Evolutionary conservation across 2,888 invertebrate genomes (phyloP), one percentile per base, ranked within the genome.

Genomic region (Calephelis perditalis): DNA sequence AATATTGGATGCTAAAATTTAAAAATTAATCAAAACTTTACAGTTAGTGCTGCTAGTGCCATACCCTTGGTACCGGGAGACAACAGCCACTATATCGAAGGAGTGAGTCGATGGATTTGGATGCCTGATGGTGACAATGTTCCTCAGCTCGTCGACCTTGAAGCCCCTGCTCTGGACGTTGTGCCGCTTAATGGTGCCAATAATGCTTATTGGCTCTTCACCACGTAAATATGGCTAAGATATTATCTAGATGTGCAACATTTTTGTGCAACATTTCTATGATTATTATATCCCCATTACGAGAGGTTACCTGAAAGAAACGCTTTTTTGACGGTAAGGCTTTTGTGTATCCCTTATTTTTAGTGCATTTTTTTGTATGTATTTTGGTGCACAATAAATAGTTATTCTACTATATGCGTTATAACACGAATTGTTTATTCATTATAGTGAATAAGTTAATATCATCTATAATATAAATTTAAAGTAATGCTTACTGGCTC

Each of bases 31-130:
- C 26, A 6, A 12, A 12, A 12, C 7, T 12, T 72, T 72, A 12
- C 65, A 86, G 86, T 81, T 57, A 79, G 81, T 67, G 71, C 76
- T 55, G 72, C 77, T 40, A 69, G 66, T 57, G 75, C 75, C 10
- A 70, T 81, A 26, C 79, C 81, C 12, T 26, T 68, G 8, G 60
- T 79, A 26, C 86, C 87, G 11, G 82, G 84, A 37, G 85, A 87
- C 63, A 89, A 89, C 63, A 85, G 83, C 62, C 78, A 84, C 69
- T 89, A 88, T 71, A 81, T 84, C 5, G 86, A 87, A 67, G 88
- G 88, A 0, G 74, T 77, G 58, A 86, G 86, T 67, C 82, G 82
- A 2, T 90, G 84, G 69, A 76, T 89, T 59, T 89, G 87, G 86
- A 86, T 89, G 79, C 81, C 85, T 2, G 82, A 89, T 70, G 79